A percentile compares a stretch with the other conserved stretches of the same genome.
Conservation (phyloP, 2,797 vertebrate genomes). For the Anableps anableps region DNA sequence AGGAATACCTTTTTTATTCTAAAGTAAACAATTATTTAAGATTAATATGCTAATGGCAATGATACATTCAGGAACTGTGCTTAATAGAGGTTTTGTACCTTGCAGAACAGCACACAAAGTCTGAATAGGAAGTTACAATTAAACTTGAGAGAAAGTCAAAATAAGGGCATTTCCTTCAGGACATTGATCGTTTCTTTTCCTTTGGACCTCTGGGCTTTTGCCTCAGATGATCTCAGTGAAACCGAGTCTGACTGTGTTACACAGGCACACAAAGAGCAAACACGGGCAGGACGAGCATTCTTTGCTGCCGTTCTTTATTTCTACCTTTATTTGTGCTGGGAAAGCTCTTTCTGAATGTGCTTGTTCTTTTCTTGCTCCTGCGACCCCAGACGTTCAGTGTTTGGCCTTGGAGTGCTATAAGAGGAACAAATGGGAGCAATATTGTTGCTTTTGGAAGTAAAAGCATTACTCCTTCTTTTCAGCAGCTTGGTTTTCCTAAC, state of each 20-base stretch:
- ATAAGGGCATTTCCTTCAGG: conserved; percentile 23
- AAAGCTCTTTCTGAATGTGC: conserved; percentile 45
- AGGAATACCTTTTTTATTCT: too few relatives aligned
- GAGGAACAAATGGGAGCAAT: conserved; percentile 66
- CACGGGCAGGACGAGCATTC: conserved; percentile 27
- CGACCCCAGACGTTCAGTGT: conserved; percentile 37
- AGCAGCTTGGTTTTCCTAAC: conserved; percentile 49
- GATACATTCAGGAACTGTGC: neutral
- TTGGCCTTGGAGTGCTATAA: conserved; percentile 58
- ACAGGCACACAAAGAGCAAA: conserved; percentile 30
- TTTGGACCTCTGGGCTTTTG: conserved; percentile 14
- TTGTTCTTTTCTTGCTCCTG: conserved; percentile 48
- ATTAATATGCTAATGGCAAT: neutral
- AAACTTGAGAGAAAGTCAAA: conserved; percentile 23
- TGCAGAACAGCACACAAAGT: neutral
- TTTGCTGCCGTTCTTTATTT: conserved; percentile 39
- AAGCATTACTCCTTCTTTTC: conserved; percentile 58
- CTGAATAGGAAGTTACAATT: conserved; percentile 2
- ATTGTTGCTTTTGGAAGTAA: conserved; percentile 62
- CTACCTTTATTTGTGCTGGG: conserved; percentile 55
- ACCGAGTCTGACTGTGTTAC: conserved; percentile 31
- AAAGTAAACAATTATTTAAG: neutral
- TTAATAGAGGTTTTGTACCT: neutral
- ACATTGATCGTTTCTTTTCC: conserved; percentile 24
- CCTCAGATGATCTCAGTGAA: conserved; percentile 44